phyloP scores from a whole-genome alignment of 2,113 vertebrate genomes.

The Hydrolagus affinis region DNA sequence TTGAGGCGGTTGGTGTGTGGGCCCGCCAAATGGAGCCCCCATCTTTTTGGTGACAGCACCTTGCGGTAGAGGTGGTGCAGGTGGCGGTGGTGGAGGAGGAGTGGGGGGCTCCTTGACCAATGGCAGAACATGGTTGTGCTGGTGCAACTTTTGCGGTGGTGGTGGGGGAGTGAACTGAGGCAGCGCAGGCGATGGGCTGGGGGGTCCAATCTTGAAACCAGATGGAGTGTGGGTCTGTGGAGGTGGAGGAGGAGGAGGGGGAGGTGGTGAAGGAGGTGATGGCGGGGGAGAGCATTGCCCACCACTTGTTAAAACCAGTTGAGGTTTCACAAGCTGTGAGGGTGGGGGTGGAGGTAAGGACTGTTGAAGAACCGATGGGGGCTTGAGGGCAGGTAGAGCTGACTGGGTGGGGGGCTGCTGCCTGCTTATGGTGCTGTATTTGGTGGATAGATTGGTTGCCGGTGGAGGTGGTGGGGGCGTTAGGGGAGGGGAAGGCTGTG shows the following conservation, averaged over 20 bases:
- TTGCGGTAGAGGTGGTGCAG: constrained; percentile 53
- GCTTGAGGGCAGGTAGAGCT: constrained; percentile 50
- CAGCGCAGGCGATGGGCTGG: constrained; percentile 48
- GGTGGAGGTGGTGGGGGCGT: constrained; percentile 55
- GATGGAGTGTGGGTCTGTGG: constrained; percentile 69
- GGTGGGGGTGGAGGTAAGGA: constrained; percentile 28
- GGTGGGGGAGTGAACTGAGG: constrained; percentile 58
- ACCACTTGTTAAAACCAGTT: constrained; percentile 56
- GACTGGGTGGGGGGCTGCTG: constrained; percentile 64
- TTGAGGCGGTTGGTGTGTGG: constrained; percentile 46
- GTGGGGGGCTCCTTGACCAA: constrained; percentile 42
- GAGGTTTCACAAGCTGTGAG: constrained; percentile 49
- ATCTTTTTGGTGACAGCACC: constrained; percentile 5
- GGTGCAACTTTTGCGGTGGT: constrained; percentile 43
- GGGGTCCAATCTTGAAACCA: constrained; percentile 59
- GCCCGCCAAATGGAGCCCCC: constrained; percentile 42
- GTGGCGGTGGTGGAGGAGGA: constrained; percentile 50
- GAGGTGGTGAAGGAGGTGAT: constrained; percentile 46
- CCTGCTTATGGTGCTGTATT: constrained; percentile 77
- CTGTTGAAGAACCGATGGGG: constrained; percentile 40
- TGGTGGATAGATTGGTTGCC: constrained; percentile 45
- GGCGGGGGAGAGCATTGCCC: constrained; percentile 62
- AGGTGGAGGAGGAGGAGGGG: constrained; percentile 58
- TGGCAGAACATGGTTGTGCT: constrained; percentile 35
- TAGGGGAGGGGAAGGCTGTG: constrained; percentile 61